These are phyloP conservation scores for Ctenodactylus gundi DNA, from an alignment of 2,113 vertebrate genomes.

Conservation along the genomic window DNA sequence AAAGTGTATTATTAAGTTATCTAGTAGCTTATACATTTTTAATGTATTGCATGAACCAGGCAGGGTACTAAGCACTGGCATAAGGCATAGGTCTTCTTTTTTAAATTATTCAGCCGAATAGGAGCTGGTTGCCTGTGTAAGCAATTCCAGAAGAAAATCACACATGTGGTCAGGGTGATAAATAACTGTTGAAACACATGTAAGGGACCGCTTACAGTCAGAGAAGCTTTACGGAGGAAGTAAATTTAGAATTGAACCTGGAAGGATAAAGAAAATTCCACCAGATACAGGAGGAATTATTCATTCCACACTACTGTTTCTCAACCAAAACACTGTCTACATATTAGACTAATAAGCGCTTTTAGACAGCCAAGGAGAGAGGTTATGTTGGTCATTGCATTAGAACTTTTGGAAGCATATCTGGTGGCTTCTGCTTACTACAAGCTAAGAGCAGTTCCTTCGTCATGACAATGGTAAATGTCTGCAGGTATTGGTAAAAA, in stretches of 20 bases:
- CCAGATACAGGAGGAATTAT: background rate
- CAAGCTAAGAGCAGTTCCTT: background rate
- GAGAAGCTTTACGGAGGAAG: background rate
- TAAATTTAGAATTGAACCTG: background rate
- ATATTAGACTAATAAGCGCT: background rate
- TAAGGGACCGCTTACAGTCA: background rate
- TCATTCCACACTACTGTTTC: background rate
- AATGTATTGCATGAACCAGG: background rate
- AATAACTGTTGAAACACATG: background rate
- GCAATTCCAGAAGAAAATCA: background rate
- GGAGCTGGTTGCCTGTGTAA: too few relatives aligned
- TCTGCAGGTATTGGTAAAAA: background rate
- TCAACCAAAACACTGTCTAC: background rate
- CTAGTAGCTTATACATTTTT: background rate
- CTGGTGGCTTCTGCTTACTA: background rate
- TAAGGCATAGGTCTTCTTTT: background rate
- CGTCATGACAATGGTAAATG: background rate
- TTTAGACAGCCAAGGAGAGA: background rate
- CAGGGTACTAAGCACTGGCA: background rate
- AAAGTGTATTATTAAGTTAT: background rate
- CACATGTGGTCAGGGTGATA: background rate
- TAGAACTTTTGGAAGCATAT: background rate
- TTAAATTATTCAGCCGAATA: background rate
- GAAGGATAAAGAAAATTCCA: background rate
- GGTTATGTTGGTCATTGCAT: rapidly evolving